Base-by-base conservation (phyloP, 2,797 vertebrate species). In the Scolopax bukidnonensis region DNA sequence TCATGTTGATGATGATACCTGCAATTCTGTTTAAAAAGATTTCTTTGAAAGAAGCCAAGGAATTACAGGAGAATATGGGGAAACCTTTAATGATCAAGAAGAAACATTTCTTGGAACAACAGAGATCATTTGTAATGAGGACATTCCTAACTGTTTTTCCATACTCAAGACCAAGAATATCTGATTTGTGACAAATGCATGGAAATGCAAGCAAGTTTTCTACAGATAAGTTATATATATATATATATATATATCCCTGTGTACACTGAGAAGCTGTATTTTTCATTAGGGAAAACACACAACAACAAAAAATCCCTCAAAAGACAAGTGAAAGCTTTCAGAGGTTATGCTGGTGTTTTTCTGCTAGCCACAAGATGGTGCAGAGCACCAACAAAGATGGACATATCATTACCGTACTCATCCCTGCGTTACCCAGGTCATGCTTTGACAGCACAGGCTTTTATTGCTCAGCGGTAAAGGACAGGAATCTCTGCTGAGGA, bases 301-400 rank as follows among this genome's bases (percentile, higher is more conserved):
- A 57, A 51, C 9, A 12, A 9, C 25, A 45, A 5, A 33, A 51
- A 47, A 40, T 2, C 1, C 10, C 33, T 15, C n/a, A 25, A 18
- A 27, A 38, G 36, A 6, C 36, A 28, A 68, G 43, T 30, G 11
- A 48, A 84, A 36, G 0, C 83, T 50, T 89, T 80, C 40, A 54
- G 84, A 89, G 30, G 33, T 21, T 81, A 30, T 86, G 84, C 57
- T 93, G 84, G 47, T 78, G 47, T 96, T 96, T 96, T 89, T 65
- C 75, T 38, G 61, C 78, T 90, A 96, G 86, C 94, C 96, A 97
- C 96, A 96, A 97, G 96, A 96, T 96, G 96, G 95, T 97, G 96
- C 87, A 95, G 84, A 89, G 88, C 38, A 95, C 88, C 92, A 92
- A 43, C 60, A 90, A 87, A 95, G 92, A 54, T 18, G 68, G 91